Conservation (phyloP, 2,888 invertebrate species). For the Ectobius pallidus region DNA sequence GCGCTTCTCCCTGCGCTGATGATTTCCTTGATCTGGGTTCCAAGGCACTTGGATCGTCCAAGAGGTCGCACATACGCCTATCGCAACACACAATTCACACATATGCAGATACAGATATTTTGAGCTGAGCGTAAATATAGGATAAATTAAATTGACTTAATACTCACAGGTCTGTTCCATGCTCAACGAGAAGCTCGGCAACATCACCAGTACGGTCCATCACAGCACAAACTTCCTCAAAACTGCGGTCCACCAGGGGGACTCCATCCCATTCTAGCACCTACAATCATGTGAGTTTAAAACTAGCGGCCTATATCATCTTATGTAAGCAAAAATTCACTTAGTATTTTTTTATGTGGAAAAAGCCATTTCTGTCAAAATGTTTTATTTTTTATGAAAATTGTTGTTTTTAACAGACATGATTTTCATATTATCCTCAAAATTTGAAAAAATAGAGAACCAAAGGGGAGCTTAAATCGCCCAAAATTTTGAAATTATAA, state of each 20-base stretch:
- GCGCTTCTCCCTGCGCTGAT: slow-evolving; percentile 53
- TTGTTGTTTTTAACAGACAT: too few species aligned
- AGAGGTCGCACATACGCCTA: slow-evolving; percentile 67
- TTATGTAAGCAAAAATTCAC: not conserved
- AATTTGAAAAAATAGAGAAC: too few species aligned
- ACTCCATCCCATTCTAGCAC: slow-evolving; percentile 93
- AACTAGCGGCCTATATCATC: too few species aligned
- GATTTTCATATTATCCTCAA: too few species aligned
- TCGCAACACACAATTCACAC: slow-evolving; percentile 18
- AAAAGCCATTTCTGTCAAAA: not conserved
- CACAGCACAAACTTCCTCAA: slow-evolving; percentile 90
- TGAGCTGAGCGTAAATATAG: too few species aligned
- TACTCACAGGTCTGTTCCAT: slow-evolving; percentile 70
- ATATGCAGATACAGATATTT: not conserved
- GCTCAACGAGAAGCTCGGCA: slow-evolving; percentile 86
- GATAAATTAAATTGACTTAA: too few species aligned
- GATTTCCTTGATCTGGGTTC: slow-evolving; percentile 34
- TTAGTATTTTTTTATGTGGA: not conserved
- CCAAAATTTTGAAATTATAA: too few species aligned
- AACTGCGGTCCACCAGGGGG: slow-evolving; percentile 86
- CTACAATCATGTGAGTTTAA: slow-evolving; percentile 53
- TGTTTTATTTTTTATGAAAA: too few species aligned
- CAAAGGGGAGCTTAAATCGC: too few species aligned
- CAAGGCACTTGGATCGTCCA: slow-evolving; percentile 63
- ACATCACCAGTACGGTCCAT: slow-evolving; percentile 87